Percentiles rank a stretch among this genome's conserved stretches.
phyloP scores from a whole-genome alignment of 2,113 vertebrate species.

The Paracanthobrama guichenoti region DNA sequence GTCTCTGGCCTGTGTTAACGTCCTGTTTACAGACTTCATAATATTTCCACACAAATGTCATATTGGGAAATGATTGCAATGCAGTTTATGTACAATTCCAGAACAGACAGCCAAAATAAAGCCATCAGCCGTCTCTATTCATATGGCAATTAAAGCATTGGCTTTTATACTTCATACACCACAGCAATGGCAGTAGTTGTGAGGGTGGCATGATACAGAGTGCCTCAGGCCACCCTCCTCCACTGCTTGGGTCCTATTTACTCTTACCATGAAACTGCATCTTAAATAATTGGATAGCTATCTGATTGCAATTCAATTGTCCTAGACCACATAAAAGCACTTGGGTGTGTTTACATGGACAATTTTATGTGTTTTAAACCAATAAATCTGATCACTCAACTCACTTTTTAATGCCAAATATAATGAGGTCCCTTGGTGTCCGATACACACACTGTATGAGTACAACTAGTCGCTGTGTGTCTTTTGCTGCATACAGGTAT shows the following conservation, averaged over 20 bases:
- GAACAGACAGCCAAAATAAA: too few relatives aligned
- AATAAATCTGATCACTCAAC: not conserved
- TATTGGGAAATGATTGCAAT: too few relatives aligned
- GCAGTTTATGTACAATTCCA: too few relatives aligned
- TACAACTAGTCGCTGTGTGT: not conserved
- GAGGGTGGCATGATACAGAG: not conserved
- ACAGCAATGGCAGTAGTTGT: not conserved
- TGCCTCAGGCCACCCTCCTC: not conserved
- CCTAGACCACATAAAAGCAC: slow-evolving; percentile 16
- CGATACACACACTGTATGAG: not conserved
- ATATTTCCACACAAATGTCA: too few relatives aligned
- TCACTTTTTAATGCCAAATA: slow-evolving; percentile 3
- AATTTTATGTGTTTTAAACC: slow-evolving; percentile 11
- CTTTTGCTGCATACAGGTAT: not conserved
- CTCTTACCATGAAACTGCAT: not conserved
- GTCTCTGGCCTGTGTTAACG: too few relatives aligned
- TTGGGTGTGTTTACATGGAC: slow-evolving; percentile 6
- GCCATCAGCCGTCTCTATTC: not conserved
- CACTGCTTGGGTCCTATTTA: not conserved
- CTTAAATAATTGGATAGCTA: slow-evolving; percentile 6
- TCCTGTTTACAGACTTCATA: too few relatives aligned
- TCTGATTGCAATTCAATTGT: slow-evolving; percentile 13
- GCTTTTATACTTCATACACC: not conserved
- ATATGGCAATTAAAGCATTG: not conserved
- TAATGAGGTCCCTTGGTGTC: not conserved